Conservation (phyloP, 92 coral and sea anemone genomes). For the Umimayanthus chanpuru region DNA sequence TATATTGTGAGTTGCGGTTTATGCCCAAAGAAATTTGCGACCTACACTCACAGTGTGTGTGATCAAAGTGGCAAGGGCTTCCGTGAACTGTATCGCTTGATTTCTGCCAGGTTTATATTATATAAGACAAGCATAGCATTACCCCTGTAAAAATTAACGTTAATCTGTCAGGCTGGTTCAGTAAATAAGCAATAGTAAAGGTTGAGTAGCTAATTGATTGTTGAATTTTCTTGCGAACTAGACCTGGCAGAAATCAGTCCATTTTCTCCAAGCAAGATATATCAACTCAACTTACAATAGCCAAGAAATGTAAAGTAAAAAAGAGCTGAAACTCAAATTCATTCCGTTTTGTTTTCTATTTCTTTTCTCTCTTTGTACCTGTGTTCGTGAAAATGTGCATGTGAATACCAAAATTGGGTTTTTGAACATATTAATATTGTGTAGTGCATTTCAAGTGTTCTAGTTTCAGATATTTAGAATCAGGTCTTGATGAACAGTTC, state of each 20-base stretch:
- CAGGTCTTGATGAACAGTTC: conserved; percentile 5
- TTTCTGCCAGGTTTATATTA: conserved; percentile 48
- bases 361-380: conserved; percentile 28
- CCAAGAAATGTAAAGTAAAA: conserved; percentile 38
- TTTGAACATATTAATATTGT: conserved; percentile 25
- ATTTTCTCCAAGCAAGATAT: conserved; percentile 43
- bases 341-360: conserved; percentile 22
- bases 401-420: conserved; percentile 32
- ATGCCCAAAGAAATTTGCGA: conserved; percentile 32
- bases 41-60: background rate
- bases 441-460: conserved; percentile 1
- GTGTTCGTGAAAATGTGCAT: conserved; percentile 39
- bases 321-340: conserved; percentile 22
- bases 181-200: background rate
- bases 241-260: conserved; percentile 43
- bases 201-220: conserved; percentile 18
- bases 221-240: conserved; percentile 1
- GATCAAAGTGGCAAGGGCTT: conserved; percentile 8
- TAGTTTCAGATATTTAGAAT: conserved; percentile 28
- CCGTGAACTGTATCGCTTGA: conserved; percentile 32
- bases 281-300: conserved; percentile 38
- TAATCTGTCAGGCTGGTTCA: background rate
- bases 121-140: conserved; percentile 31
- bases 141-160: conserved; percentile 36
- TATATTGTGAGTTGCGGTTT: conserved; percentile 75